These are phyloP conservation scores for Deilephila porcellus DNA, from an alignment of 2,888 invertebrate species.

Conservation along the genomic window DNA sequence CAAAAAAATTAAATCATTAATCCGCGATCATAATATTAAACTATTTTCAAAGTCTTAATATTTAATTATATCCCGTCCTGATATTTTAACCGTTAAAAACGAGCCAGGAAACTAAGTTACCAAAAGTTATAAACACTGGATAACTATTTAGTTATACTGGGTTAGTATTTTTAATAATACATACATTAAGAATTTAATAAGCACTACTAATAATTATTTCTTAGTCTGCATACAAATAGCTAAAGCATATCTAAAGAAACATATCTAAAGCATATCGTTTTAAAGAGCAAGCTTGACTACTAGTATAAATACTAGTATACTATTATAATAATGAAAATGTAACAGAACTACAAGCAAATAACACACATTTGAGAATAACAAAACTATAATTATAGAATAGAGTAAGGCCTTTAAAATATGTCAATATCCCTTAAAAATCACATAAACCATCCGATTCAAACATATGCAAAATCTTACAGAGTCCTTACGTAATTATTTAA, in stretches of 20 bases:
- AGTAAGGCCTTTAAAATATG: too few species aligned
- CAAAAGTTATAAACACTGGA: background rate
- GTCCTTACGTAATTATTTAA: background rate
- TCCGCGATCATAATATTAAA: too few species aligned
- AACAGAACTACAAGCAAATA: background rate
- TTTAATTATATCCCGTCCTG: background rate
- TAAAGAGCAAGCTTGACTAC: background rate
- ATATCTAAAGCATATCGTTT: background rate
- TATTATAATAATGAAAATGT: background rate
- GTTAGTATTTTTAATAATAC: constrained; percentile 19
- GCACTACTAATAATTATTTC: background rate
- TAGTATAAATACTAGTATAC: background rate
- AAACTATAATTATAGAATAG: background rate
- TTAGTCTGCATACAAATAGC: constrained; percentile 1
- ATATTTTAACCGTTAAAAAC: background rate
- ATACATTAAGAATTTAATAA: constrained; percentile 18
- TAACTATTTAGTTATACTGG: background rate
- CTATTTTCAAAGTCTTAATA: too few species aligned
- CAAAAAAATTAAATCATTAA: too few species aligned
- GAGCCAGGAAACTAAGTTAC: background rate
- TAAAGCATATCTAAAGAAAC: background rate
- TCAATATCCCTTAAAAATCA: too few species aligned
- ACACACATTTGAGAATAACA: background rate
- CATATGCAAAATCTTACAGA: too few species aligned
- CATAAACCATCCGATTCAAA: too few species aligned